Conservation (phyloP, 2,888 invertebrate species). For the Leptura quadrifasciata region DNA sequence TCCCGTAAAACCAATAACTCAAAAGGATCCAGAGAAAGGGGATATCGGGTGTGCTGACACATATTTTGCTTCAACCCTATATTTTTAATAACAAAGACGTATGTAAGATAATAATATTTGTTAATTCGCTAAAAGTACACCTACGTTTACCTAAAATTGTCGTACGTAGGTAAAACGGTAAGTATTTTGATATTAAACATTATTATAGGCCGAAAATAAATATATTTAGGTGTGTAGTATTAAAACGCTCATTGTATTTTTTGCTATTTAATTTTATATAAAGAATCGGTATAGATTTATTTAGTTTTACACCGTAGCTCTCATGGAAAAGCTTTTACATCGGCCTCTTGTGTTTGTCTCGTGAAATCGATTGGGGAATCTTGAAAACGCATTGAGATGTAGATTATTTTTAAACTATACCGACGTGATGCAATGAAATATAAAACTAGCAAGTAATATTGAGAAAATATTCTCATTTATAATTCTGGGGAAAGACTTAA, state of each 20-base stretch:
- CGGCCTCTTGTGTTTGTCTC: background rate
- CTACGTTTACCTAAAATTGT: background rate
- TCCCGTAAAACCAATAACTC: constrained; percentile 55
- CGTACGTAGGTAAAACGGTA: constrained; percentile 12
- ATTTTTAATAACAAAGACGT: constrained; percentile 33
- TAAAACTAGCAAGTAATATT: background rate
- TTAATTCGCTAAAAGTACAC: background rate
- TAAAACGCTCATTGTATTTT: constrained; percentile 19
- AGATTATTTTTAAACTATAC: constrained; percentile 18
- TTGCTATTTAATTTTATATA: background rate
- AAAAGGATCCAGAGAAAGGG: constrained; percentile 57
- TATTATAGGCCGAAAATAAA: background rate
- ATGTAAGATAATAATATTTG: constrained; percentile 5
- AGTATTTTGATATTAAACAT: constrained; percentile 2
- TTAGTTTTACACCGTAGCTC: background rate
- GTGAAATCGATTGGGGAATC: background rate
- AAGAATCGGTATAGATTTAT: background rate
- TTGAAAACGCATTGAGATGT: background rate
- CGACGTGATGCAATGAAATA: constrained; percentile 1
- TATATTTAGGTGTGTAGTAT: background rate
- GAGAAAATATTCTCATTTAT: background rate
- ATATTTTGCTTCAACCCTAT: constrained; percentile 52
- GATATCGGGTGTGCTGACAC: constrained; percentile 60
- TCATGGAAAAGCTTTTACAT: background rate
- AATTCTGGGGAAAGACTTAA: background rate